Base-by-base conservation (phyloP, 2,797 vertebrate genomes). In the Sylvia borin region DNA sequence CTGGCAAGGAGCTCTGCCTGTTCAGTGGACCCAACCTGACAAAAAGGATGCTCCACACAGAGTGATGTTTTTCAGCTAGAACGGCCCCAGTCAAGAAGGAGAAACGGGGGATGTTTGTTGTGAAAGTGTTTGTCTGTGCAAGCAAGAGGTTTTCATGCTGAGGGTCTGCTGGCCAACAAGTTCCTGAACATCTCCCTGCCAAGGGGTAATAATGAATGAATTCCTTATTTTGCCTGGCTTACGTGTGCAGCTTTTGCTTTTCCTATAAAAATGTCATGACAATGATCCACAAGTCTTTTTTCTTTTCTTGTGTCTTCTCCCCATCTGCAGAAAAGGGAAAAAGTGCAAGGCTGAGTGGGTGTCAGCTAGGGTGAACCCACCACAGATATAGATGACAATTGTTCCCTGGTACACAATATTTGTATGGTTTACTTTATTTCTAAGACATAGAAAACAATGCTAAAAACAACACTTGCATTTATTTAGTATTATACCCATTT, bases 121-220 rank as follows among this genome's bases (percentile, higher is more conserved):
- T n/a, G 34, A 38, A 19, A 13, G 12, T 27, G 13, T 47, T 74
- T 73, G 34, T 48, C 65, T 74, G 48, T 10, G 8, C 38, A 73
- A 77, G 54, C 1, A 74, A 50, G 21, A 0, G 0, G 60, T 43
- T 84, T 2, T 7, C 7, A 19, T n/a, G 18, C 43, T 50, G 45
- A 88, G 32, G 40, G 42, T 27, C 43, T 66, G 55, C 24, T 79
- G 68, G 68, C 43, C 36, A 19, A 32, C 38, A 76, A 62, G 26
- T 29, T 24, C 7, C 19, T 83, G 53, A 67, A 60, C 4, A 20
- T 67, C 50, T 64, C 22, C 70, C 38, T 74, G 29, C 21, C 3
- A 3, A 66, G 3, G 25, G 21, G 16, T 19, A 53, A 31, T 11
- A 84, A 50, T 61, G 26, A 90, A 78, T 29, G 0, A 51, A 90